Conservation (phyloP, 2,888 invertebrate genomes). For the Notocelia uddmanniana region DNA sequence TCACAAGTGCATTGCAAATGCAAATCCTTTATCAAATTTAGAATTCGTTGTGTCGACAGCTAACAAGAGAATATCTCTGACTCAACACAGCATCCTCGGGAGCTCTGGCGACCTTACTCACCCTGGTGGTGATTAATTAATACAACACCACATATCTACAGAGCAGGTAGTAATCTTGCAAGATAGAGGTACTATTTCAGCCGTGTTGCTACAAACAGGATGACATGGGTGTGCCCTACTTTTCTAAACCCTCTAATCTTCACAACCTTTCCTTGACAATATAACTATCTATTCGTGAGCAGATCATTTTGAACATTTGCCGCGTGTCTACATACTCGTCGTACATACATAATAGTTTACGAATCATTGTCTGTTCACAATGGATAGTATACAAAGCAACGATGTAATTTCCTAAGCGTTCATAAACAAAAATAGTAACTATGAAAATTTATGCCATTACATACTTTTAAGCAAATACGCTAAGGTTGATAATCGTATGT, state of each 20-base stretch:
- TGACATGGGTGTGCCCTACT: no score
- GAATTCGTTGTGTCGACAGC: no score
- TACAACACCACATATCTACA: no score
- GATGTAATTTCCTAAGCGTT: constrained; percentile 1
- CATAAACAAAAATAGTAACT: constrained; percentile 11
- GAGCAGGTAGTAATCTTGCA: no score
- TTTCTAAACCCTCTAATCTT: background rate
- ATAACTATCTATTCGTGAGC: background rate
- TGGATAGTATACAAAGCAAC: constrained; percentile 16
- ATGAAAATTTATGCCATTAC: background rate
- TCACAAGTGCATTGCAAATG: no score
- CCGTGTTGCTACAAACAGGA: no score
- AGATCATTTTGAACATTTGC: background rate
- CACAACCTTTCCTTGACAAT: background rate
- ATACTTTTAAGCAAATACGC: background rate
- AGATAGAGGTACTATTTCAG: no score
- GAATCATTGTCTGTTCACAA: constrained; percentile 2
- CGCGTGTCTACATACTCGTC: background rate
- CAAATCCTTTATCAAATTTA: no score
- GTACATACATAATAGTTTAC: background rate
- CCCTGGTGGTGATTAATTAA: no score
- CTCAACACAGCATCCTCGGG: no score
- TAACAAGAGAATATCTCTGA: no score
- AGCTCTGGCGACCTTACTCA: no score
- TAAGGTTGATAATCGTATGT: constrained; percentile 2